Conservation (phyloP, 2,113 vertebrate genomes). For the Setophaga coronata region DNA sequence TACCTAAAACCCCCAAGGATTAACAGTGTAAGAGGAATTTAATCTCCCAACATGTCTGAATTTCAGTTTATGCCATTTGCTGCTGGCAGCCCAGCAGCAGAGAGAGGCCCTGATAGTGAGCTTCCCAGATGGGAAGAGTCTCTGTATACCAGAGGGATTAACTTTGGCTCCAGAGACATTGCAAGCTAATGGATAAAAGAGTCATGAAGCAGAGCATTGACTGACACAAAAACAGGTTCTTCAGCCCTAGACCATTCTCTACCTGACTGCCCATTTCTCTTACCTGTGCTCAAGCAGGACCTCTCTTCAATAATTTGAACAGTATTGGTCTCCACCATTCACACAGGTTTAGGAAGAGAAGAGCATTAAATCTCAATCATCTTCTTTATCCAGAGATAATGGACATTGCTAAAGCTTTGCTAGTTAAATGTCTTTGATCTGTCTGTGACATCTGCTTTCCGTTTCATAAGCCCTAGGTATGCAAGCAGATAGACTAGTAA, state of each 20-base stretch:
- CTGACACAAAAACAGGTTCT: neutral
- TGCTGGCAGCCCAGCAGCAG: neutral
- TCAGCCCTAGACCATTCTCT: neutral
- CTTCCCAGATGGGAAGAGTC: neutral
- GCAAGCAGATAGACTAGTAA: neutral
- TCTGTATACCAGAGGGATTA: neutral
- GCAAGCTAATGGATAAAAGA: neutral
- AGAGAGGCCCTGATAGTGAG: neutral
- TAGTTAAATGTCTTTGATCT: neutral
- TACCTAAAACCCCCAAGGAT: neutral
- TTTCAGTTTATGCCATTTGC: neutral
- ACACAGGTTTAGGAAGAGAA: neutral
- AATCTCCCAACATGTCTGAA: neutral
- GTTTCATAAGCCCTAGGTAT: neutral
- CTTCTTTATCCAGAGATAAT: constrained; percentile 9
- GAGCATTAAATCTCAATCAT: neutral
- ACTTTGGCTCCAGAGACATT: neutral
- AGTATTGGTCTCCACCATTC: neutral
- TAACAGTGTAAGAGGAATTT: neutral
- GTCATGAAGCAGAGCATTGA: neutral
- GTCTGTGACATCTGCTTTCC: neutral
- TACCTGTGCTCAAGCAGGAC: neutral
- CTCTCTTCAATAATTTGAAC: neutral
- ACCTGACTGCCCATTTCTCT: neutral
- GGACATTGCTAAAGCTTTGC: neutral